phyloP scores from a whole-genome alignment of 2,888 invertebrate species.

The Zaprionus lineosus region DNA sequence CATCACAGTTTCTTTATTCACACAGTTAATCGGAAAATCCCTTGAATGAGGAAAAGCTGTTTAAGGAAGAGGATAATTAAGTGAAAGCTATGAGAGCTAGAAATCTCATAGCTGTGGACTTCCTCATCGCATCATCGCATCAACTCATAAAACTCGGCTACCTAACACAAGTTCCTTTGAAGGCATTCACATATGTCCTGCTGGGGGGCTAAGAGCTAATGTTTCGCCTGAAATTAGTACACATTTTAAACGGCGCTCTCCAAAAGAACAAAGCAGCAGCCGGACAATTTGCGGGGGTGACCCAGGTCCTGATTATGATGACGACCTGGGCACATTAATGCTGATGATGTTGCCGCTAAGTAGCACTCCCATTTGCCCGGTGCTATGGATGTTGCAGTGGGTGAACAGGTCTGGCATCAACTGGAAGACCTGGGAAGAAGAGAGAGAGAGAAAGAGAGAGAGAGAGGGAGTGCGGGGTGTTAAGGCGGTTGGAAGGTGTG shows the following conservation, averaged over 20 bases:
- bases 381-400: conserved; percentile 18
- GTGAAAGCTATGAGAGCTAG: too few species aligned
- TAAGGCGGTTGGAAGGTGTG: too few species aligned
- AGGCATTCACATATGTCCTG: conserved; percentile 6
- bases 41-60: too few species aligned
- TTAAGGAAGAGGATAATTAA: too few species aligned
- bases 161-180: too few species aligned
- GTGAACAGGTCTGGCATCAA: conserved; percentile 48
- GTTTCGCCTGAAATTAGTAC: conserved; percentile 38
- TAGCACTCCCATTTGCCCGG: conserved; percentile 57
- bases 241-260: conserved; percentile 40
- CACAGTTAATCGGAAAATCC: too few species aligned
- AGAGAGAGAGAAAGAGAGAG: conserved; percentile 6
- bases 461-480: not conserved
- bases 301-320: conserved; percentile 66
- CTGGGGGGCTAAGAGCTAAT: conserved; percentile 36
- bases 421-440: conserved; percentile 10
- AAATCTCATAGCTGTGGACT: too few species aligned
- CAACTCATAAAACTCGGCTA: too few species aligned
- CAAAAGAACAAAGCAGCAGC: conserved; percentile 32
- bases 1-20: too few species aligned
- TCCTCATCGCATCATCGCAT: too few species aligned
- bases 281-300: conserved; percentile 59
- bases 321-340: conserved; percentile 69
- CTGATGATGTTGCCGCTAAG: conserved; percentile 73